Conservation (phyloP, 2,888 invertebrate species). For the Scaptomyza tumidula region DNA sequence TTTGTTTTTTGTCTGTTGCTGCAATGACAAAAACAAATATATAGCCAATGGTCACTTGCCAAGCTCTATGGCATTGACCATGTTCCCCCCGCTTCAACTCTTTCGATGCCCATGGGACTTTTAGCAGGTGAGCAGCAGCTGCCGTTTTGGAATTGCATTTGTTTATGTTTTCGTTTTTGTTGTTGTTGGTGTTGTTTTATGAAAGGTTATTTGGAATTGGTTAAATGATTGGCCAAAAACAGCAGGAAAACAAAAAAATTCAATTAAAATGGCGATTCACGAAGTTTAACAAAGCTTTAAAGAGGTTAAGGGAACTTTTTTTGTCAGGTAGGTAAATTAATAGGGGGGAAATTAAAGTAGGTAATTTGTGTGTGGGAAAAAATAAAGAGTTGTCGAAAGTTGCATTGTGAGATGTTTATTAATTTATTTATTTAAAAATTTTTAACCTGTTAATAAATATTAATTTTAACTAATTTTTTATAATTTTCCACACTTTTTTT, state of each 20-base stretch:
- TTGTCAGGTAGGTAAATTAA: neutral
- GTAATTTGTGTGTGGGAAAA: neutral
- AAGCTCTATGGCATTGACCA: constrained; percentile 56
- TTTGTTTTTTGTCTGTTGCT: constrained; percentile 14
- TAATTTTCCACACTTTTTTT: too few species aligned
- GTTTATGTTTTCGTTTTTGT: constrained; percentile 10
- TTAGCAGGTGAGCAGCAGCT: constrained; percentile 51
- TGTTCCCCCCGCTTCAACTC: constrained; percentile 15
- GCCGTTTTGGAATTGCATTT: constrained; percentile 42
- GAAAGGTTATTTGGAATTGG: constrained; percentile 50
- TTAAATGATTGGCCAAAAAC: constrained; percentile 49
- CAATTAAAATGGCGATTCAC: constrained; percentile 13
- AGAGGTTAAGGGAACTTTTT: neutral
- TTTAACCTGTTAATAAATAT: too few species aligned
- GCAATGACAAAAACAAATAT: constrained; percentile 20
- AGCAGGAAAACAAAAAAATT: constrained; percentile 21
- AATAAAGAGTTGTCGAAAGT: neutral
- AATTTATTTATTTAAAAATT: too few species aligned
- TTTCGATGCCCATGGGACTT: constrained; percentile 1
- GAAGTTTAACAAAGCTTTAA: neutral
- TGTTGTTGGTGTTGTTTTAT: neutral
- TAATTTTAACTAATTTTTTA: too few species aligned
- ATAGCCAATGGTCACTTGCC: constrained; percentile 46
- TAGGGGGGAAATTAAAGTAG: neutral
- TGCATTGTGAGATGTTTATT: too few species aligned